Conservation (phyloP, 2,113 vertebrate genomes). For the Natator depressus region DNA sequence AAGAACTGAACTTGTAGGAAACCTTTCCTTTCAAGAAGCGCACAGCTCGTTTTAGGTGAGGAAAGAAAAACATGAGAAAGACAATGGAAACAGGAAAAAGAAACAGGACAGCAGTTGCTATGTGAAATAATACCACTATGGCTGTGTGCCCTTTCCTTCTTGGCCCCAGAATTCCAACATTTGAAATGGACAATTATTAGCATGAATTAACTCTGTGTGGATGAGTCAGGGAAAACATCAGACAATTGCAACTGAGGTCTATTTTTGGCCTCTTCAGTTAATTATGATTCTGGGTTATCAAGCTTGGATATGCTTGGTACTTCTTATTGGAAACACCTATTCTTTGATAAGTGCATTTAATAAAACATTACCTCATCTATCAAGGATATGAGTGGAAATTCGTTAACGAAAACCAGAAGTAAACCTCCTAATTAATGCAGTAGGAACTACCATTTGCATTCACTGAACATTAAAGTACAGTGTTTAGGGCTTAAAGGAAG, state of each 20-base stretch:
- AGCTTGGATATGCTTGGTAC: not conserved
- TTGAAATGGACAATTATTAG: conserved; percentile 34
- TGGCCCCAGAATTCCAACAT: not conserved
- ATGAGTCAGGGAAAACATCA: not conserved
- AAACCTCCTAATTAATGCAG: conserved; percentile 60
- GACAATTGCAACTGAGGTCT: conserved; percentile 8
- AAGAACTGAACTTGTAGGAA: not conserved
- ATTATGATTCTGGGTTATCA: conserved; percentile 28
- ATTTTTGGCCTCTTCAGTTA: conserved; percentile 29
- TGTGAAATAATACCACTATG: not conserved
- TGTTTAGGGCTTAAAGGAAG: conserved; percentile 42
- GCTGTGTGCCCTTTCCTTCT: not conserved
- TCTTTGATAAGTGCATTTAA: conserved; percentile 54
- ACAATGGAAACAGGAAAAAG: not conserved
- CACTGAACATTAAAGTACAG: conserved; percentile 16
- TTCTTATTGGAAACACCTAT: conserved; percentile 37
- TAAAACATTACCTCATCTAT: conserved; percentile 34
- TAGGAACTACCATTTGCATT: conserved; percentile 54
- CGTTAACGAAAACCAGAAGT: conserved; percentile 49
- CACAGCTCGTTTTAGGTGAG: not conserved
- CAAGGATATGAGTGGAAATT: conserved; percentile 49
- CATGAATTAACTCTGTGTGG: conserved; percentile 4
- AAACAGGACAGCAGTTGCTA: not conserved
- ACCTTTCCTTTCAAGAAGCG: not conserved
- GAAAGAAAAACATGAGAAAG: not conserved